Evolutionary conservation across 37 sponge, comb jelly and placozoan genomes (phyloP), one percentile per base, ranked within the genome.

Genomic region (Hormiphora californensis): DNA sequence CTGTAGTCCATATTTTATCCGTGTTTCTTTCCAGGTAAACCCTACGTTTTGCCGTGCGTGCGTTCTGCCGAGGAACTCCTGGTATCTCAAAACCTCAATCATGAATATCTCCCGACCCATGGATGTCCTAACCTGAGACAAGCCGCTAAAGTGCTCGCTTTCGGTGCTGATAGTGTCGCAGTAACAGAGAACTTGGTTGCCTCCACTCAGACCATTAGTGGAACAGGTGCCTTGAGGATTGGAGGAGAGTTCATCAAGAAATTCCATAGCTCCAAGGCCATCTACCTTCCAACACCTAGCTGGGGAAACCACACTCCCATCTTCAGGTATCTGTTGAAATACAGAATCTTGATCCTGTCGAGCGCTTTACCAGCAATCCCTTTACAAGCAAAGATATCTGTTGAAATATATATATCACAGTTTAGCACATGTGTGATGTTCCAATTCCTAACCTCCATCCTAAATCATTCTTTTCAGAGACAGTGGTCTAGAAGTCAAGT

Each of bases 281-380:
- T 97, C 54, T 97, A 94, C 63, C 65, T 94, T 19, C 90, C 98
- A 0, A 54, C 92, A 19, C 95, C 93, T 0, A 88, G 95, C 55
- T 97, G 98, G 98, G 91, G 92, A 22, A 97, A 97, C 63, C 98
- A 97, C 88, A 49, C 69, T 0, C 93, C 92, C 46, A 89, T 94
- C 0, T 94, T 97, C 89, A 93, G 53, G 92, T 94, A n/a, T n/a
- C n/a, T n/a, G n/a, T n/a, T n/a, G n/a, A n/a, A n/a, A n/a, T n/a
- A n/a, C n/a, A n/a, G n/a, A n/a, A n/a, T n/a, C n/a, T n/a, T n/a
- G n/a, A n/a, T n/a, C n/a, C n/a, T n/a, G n/a, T n/a, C n/a, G n/a
- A n/a, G n/a, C n/a, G n/a, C n/a, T n/a, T n/a, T n/a, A n/a, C n/a
- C n/a, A n/a, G n/a, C n/a, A n/a, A n/a, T n/a, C n/a, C n/a, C n/a